Base-by-base conservation (phyloP, 2,888 invertebrate genomes). In the Cheilosia soror region DNA sequence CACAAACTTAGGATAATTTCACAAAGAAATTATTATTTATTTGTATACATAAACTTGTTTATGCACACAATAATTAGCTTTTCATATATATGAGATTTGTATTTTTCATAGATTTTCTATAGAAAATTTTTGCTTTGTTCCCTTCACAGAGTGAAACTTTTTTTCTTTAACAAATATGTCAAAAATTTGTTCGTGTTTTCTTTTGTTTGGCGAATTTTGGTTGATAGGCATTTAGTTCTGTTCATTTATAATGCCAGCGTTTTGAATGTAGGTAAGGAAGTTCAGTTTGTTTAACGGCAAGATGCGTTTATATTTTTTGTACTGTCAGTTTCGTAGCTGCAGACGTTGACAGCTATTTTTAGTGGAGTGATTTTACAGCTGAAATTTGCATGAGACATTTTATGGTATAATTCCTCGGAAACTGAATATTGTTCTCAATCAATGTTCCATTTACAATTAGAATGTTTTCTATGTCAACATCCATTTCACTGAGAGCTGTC, bases 191-290 rank as follows among this genome's bases (percentile, higher is more conserved):
- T 65, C 73, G 68, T 71, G 44, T 53, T 84, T 76, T 60, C 49
- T 58, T 77, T 84, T 79, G 83, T 84, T 84, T 84, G 75, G 53
- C 51, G n/a, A 47, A 25, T 5, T 65, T 73, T 69, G 58, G 83
- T 75, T 83, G 79, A 37, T 79, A 75, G 44, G 69, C 37, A 47
- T 33, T 58, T 51, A 37, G 83, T 2, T 20, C 20, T 44, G 68
- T 83, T 83, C 33, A 62, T 42, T 83, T 78, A 27, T 7, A 20
- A 0, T 51, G 49, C 9, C 5, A 27, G 5, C 1, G 4, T 5
- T 51, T 3, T 0, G 13, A 20, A 11, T 6, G 7, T 1, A 6
- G 20, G 6, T 13, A 6, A 40, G 15, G 37, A 4, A 11, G 6
- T 65, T 66, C 58, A n/a, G n/a, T n/a, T n/a, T n/a, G n/a, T n/a